phyloP scores from a whole-genome alignment of 2,888 invertebrate species.

The Drepanosiphum platanoidis region DNA sequence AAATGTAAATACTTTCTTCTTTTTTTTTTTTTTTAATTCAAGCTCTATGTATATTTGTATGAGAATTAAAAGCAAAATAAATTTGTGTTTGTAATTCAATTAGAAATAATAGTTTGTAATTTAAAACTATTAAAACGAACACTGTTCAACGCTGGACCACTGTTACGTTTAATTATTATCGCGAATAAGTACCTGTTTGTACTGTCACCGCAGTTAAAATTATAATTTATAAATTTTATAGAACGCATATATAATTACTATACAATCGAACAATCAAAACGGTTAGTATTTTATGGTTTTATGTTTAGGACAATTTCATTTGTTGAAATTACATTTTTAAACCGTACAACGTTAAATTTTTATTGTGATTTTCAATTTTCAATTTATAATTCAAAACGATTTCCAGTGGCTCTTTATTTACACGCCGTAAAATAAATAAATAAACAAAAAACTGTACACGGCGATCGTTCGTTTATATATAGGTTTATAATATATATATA shows the following conservation, averaged over 20 bases:
- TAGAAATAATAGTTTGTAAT: not conserved
- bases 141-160: conserved; percentile 10
- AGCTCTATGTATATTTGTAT: no score
- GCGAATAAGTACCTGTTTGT: not conserved
- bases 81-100: conserved; percentile 35
- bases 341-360: not conserved
- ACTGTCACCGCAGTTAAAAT: not conserved
- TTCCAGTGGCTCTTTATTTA: not conserved
- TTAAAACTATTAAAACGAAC: conserved; percentile 7
- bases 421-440: not conserved
- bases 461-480: not conserved
- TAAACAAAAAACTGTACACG: not conserved
- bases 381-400: not conserved
- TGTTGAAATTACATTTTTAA: no score
- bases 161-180: conserved; percentile 26
- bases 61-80: no score
- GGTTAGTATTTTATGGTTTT: no score
- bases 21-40: no score
- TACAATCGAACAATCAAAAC: no score
- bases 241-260: no score
- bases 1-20: no score
- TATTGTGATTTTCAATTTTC: no score
- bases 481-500: no score
- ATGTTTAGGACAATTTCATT: not conserved
- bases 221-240: no score